Evolutionary conservation across 2,888 invertebrate genomes (phyloP).

Genomic region (Phyto melanocephala): DNA sequence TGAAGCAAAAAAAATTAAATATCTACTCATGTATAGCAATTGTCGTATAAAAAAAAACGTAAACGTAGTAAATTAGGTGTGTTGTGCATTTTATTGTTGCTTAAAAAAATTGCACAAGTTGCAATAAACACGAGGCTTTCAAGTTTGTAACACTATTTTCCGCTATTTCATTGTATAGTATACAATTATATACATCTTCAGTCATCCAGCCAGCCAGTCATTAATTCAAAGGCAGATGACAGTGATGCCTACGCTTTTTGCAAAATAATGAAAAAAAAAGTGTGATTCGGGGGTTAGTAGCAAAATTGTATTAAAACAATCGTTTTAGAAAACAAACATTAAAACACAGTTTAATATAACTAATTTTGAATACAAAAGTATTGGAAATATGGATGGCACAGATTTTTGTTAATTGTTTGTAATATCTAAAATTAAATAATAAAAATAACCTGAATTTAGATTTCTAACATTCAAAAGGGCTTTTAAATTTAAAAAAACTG

Average conservation of each 20-base stretch:
- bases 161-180: background rate
- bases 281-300: background rate
- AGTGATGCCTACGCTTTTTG: conserved; percentile 31
- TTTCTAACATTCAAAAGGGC: no score
- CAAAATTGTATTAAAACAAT: background rate
- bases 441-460: no score
- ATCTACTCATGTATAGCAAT: conserved; percentile 19
- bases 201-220: conserved; percentile 26
- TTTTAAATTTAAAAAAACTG: no score
- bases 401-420: no score
- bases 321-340: no score
- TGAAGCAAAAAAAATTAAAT: conserved; percentile 23
- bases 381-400: no score
- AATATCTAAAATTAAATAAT: no score
- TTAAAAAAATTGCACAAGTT: conserved; percentile 41
- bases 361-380: no score
- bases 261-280: background rate
- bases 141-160: conserved; percentile 12
- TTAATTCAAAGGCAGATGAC: conserved; percentile 45
- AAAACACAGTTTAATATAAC: no score
- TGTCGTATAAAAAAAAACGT: background rate
- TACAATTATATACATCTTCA: conserved; percentile 2
- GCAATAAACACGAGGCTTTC: conserved; percentile 35
- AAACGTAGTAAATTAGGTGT: conserved; percentile 52
- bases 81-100: conserved; percentile 51